phyloP scores from a whole-genome alignment of 2,797 vertebrate species.

The Falco naumanni region DNA sequence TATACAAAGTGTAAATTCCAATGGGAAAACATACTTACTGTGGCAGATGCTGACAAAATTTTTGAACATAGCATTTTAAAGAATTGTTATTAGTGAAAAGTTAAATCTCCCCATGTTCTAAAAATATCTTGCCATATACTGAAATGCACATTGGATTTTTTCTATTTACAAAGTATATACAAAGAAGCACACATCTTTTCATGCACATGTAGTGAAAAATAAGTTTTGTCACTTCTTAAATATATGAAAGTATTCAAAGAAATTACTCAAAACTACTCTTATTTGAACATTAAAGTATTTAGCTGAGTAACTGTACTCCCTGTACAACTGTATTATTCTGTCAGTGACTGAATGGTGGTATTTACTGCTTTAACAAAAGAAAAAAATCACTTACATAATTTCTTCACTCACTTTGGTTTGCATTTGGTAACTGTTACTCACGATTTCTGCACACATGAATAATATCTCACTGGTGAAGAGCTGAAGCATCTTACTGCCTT shows the following conservation, averaged over 20 bases:
- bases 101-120: not conserved
- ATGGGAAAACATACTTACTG: slow-evolving; percentile 14
- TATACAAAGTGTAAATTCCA: slow-evolving; percentile 29
- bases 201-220: not conserved
- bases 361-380: not conserved
- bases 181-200: slow-evolving; percentile 11
- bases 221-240: slow-evolving; percentile 18
- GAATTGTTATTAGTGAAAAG: not conserved
- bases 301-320: not conserved
- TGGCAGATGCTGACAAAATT: slow-evolving; percentile 7
- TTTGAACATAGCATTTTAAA: not conserved
- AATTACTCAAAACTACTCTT: not conserved
- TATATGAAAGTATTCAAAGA: not conserved
- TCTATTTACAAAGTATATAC: slow-evolving; percentile 61
- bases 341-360: not conserved
- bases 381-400: not conserved
- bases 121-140: slow-evolving; percentile 3
- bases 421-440: not conserved
- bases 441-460: not conserved
- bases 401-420: not conserved
- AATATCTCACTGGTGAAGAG: not conserved
- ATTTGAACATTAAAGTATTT: not conserved
- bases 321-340: not conserved
- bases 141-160: slow-evolving; percentile 52
- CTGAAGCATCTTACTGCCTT: not conserved